These are phyloP conservation scores for Dasyprocta punctata DNA, from an alignment of 2,113 vertebrate genomes.

Conservation along the genomic window DNA sequence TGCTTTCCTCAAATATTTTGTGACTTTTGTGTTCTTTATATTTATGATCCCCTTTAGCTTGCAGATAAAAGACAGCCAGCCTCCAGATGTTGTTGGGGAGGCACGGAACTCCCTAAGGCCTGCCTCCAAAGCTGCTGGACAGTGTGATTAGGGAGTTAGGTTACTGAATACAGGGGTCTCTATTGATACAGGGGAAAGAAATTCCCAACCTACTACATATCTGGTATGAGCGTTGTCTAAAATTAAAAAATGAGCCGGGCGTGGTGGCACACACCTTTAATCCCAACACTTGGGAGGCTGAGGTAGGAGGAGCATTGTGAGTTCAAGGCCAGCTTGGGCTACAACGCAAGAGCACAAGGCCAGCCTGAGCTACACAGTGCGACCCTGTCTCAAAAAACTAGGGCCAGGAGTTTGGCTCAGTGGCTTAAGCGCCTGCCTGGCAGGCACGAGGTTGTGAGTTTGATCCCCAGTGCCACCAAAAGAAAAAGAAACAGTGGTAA, in stretches of 20 bases:
- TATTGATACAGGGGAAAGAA: not conserved
- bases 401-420: too few species aligned
- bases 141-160: not conserved
- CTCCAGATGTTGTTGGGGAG: not conserved
- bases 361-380: too few species aligned
- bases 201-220: not conserved
- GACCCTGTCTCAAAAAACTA: too few species aligned
- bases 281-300: too few species aligned
- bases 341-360: too few species aligned
- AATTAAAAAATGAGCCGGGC: not conserved
- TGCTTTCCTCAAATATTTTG: not conserved
- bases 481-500: not conserved
- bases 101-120: not conserved
- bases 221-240: not conserved
- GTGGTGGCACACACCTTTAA: too few species aligned
- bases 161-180: not conserved
- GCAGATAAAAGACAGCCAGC: not conserved
- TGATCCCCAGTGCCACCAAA: too few species aligned
- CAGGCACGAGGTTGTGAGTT: too few species aligned
- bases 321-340: too few species aligned
- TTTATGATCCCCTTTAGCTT: not conserved
- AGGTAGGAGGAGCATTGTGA: too few species aligned
- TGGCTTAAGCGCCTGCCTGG: too few species aligned
- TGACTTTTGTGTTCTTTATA: not conserved
- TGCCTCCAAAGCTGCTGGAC: not conserved